These are phyloP conservation scores for Gambelia wislizenii DNA, from an alignment of 2,797 vertebrate species.

Conservation along the genomic window DNA sequence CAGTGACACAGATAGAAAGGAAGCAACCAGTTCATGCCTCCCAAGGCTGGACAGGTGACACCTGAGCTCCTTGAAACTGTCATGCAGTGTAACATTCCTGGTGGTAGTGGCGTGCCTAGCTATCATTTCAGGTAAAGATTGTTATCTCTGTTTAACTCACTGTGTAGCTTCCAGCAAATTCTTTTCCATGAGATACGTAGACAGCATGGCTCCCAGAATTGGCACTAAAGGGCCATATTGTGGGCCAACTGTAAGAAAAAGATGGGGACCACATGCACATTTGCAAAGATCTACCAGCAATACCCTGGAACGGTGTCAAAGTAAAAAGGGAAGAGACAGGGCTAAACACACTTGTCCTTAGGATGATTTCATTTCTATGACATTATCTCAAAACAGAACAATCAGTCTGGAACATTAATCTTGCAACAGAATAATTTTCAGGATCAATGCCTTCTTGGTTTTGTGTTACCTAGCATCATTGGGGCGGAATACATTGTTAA, in stretches of 20 bases:
- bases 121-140: constrained; percentile 63
- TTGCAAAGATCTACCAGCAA: background rate
- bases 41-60: constrained; percentile 42
- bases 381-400: background rate
- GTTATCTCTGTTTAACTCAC: constrained; percentile 60
- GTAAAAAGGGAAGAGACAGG: background rate
- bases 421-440: background rate
- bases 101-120: constrained; percentile 29
- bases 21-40: constrained; percentile 37
- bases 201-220: constrained; percentile 49
- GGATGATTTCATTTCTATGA: background rate
- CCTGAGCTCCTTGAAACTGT: constrained; percentile 11
- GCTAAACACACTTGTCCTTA: too few relatives aligned
- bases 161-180: constrained; percentile 46
- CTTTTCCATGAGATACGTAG: constrained; percentile 50
- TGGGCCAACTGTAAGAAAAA: background rate
- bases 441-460: background rate
- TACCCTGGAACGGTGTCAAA: background rate
- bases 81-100: background rate
- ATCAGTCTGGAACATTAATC: background rate
- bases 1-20: constrained; percentile 6
- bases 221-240: constrained; percentile 50
- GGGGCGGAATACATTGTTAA: background rate
- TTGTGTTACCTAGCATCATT: too few relatives aligned
- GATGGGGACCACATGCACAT: background rate